Evolutionary conservation across 2,888 invertebrate species (phyloP), one percentile per base, ranked within the genome.

Genomic region (Onthophagus sagittarius): DNA sequence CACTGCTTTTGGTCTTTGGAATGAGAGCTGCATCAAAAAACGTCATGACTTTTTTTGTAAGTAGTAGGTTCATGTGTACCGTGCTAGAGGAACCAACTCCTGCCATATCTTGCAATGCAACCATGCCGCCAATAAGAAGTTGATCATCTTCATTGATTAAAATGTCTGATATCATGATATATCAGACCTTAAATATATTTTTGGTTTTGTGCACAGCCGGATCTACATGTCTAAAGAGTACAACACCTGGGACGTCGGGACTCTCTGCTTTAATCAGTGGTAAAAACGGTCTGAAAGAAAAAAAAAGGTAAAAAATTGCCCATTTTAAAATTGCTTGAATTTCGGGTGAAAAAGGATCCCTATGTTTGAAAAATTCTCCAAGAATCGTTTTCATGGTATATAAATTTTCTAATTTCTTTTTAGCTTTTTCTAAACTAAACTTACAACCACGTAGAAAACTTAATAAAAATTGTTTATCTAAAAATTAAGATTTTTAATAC

Each of bases 371-470:
- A 74, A 89, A 80, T 77, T 90, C 89, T 0, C 90, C 89, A 7
- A 87, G 84, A 23, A 86, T 82, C 0, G 86, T 82, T 39, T 86
- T 85, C 72, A 89, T 74, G 0, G 90, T 87, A 79, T 90, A 89
- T 79, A 85, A 90, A 69, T 87, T 82, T 79, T 91, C 91, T 6
- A 91, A 75, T 80, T 90, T 91, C 77, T 88, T 86, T 79, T 91
- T 91, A 0, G 89, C 85, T 69, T 87, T 84, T 79, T 90, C 90
- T 79, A 91, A 80, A 76, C 90, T 90, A 80, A 86, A 90, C 82
- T 91, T 91, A 79, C 89, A 89, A 33, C 91, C 90, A 4, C 92
- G 86, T 9, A 92, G 83, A 81, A 90, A 92, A 0, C 87, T 84
- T 4, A 89, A 78, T 64, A 92, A 79, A 86, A 89, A 90, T 82